These are phyloP conservation scores for Ptilonorhynchus violaceus DNA, from an alignment of 2,113 vertebrate species.

Conservation along the genomic window DNA sequence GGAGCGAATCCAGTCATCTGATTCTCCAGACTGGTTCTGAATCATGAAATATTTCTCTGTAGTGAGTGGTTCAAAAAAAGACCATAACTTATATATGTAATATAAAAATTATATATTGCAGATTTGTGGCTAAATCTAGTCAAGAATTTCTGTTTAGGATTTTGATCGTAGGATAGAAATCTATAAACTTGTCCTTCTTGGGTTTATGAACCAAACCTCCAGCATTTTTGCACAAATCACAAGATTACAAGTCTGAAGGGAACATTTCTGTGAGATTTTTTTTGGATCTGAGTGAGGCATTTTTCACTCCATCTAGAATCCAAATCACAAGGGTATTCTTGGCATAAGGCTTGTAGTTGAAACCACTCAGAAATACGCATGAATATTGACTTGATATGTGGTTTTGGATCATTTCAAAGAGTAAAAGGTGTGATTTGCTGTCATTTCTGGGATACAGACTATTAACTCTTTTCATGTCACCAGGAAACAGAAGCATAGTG, in stretches of 20 bases:
- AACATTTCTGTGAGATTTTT: conserved; percentile 15
- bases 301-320: conserved; percentile 46
- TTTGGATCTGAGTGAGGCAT: conserved; percentile 16
- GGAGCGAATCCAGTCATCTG: not conserved
- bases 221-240: conserved; percentile 44
- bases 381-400: conserved; percentile 42
- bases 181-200: not conserved
- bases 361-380: conserved; percentile 1
- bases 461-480: not conserved
- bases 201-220: conserved; percentile 5
- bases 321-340: conserved; percentile 36
- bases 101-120: conserved; percentile 2
- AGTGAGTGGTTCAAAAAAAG: not conserved
- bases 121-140: not conserved
- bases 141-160: not conserved
- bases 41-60: not conserved
- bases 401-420: conserved; percentile 46
- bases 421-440: conserved; percentile 32
- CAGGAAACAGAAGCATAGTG: not conserved
- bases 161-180: not conserved
- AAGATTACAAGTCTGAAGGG: conserved; percentile 17
- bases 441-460: not conserved
- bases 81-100: not conserved
- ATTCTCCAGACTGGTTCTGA: not conserved
- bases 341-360: not conserved